These are phyloP conservation scores for Oreotrochilus melanogaster DNA, from an alignment of 2,113 vertebrate species.

Conservation along the genomic window DNA sequence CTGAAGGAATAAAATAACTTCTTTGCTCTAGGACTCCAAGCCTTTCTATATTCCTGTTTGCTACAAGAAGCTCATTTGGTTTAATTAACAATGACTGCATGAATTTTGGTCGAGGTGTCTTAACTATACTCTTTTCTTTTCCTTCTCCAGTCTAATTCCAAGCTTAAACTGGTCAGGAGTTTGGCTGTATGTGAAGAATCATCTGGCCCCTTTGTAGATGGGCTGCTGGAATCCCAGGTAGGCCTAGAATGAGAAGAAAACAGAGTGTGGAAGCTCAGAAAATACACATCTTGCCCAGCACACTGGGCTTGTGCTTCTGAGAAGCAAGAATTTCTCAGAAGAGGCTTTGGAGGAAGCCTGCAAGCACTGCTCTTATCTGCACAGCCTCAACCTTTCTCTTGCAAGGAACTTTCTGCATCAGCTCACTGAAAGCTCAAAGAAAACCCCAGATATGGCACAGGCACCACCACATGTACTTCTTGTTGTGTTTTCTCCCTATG, in stretches of 20 bases:
- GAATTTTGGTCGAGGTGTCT: background rate
- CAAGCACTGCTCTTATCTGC: rapidly evolving
- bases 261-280: background rate
- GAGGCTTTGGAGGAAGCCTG: background rate
- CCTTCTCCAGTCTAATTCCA: constrained; percentile 91
- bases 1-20: background rate
- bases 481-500: background rate
- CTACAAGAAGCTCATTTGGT: background rate
- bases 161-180: constrained; percentile 96
- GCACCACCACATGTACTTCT: too few species aligned
- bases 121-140: background rate
- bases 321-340: background rate
- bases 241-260: background rate
- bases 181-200: constrained; percentile 98
- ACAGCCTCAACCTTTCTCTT: background rate
- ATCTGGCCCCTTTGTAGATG: constrained; percentile 89
- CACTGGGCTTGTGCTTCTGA: background rate
- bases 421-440: background rate
- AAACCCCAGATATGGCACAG: background rate
- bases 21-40: background rate
- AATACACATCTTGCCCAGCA: background rate
- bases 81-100: background rate
- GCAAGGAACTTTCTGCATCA: background rate
- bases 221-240: constrained; percentile 89
- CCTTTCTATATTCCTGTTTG: background rate